Evolutionary conservation across 2,888 invertebrate genomes (phyloP).

Genomic region (Apomyelois bistriatella): DNA sequence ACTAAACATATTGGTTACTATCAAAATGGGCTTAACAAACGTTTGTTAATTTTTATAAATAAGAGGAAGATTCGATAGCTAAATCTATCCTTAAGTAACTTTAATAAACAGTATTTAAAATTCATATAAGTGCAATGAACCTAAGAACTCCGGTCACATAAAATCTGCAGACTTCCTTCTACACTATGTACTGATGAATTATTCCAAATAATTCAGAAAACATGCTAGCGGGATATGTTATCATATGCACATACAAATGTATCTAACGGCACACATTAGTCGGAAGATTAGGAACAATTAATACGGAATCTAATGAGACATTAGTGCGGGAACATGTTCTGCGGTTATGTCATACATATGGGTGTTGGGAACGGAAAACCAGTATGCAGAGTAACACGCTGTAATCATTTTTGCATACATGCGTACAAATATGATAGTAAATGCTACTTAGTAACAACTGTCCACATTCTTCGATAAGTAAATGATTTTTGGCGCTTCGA

Average conservation of each 20-base stretch:
- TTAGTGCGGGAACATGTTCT: conserved; percentile 6
- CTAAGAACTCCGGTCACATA: no score
- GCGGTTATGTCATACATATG: conserved; percentile 8
- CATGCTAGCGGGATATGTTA: conserved; percentile 6
- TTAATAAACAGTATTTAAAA: no score
- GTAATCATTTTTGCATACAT: conserved; percentile 10
- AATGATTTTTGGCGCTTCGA: background rate
- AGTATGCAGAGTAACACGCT: conserved; percentile 2
- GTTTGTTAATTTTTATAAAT: no score
- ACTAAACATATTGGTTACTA: no score
- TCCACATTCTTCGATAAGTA: background rate
- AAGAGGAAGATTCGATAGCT: no score
- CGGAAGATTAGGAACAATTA: conserved; percentile 7
- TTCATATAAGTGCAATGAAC: no score
- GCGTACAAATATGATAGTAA: background rate
- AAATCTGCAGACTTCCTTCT: no score
- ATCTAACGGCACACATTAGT: conserved; percentile 7
- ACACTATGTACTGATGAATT: no score
- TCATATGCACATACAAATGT: conserved; percentile 10
- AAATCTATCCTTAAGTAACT: no score
- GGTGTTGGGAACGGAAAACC: background rate
- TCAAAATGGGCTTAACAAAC: no score
- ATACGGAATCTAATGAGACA: conserved; percentile 10
- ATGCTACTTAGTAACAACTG: background rate
- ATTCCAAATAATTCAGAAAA: background rate